Evolutionary conservation across 1,140 invertebrate genomes (phyloP), one percentile per base, ranked within the genome.

Genomic region (Lasioglossum baleicum): DNA sequence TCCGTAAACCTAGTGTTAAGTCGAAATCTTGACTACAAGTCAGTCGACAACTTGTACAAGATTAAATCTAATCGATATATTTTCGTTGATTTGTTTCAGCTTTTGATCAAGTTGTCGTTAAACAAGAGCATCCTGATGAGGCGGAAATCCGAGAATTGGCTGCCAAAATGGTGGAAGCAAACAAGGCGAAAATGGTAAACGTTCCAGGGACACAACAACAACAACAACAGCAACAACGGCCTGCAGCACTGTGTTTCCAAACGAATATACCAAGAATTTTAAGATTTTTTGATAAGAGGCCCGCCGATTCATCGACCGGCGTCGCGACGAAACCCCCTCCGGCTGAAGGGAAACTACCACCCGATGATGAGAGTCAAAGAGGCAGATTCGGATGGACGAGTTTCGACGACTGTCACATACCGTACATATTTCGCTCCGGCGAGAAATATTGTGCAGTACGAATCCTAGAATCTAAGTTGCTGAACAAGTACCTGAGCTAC

Each of bases 371-470:
- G 66, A 97, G 96, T 83, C 94, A 95, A 89, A 95, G 96, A 89
- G 97, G 97, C 35, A 95, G 96, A 87, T 99, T 98, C 92, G 97
- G 97, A 44, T 99, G 98, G 98, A 95, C 95, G 40, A 96, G 95
- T 73, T 95, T 98, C 66, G 97, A 97, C 63, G 96, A 96, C 86
- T 95, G 95, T 78, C 96, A 96, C 91, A 96, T 99, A 88, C 98
- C 98, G 2, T 98, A 96, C 87, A 97, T 99, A 73, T 95, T 96
- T 85, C 95, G 98, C 15, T 95, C 95, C 17, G 95, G 95, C 65
- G 97, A 98, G 87, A 97, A 97, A 90, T 98, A 97, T 91, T 97
- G 97, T 90, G 96, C 97, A 20, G 97, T 99, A 60, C 94, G 97
- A 53, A 98, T 99, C 94, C 96, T 98, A 63, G 98, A 99, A 91